Evolutionary conservation across 2,888 invertebrate species (phyloP).

Genomic region (Pherbina coryleti): DNA sequence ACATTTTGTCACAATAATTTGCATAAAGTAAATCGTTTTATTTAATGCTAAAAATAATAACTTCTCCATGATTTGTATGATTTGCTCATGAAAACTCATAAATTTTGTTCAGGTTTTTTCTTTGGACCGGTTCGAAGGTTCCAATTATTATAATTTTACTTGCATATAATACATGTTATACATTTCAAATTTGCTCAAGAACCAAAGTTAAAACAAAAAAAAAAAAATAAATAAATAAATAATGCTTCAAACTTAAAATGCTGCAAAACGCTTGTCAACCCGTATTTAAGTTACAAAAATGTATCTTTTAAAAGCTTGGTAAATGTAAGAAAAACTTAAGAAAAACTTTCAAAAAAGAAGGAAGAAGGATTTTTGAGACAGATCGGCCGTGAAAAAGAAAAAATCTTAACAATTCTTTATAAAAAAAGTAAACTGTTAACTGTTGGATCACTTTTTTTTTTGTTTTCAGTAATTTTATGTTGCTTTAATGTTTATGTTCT

Average conservation of each 20-base stretch:
- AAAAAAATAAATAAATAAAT: background rate
- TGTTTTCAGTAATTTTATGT: slow-evolving; percentile 36
- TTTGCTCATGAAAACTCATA: slow-evolving; percentile 47
- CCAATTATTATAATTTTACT: slow-evolving; percentile 56
- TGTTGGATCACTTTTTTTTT: slow-evolving; percentile 43
- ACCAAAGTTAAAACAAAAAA: background rate
- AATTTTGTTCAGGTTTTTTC: slow-evolving; percentile 71
- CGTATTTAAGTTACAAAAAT: background rate
- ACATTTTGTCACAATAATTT: background rate
- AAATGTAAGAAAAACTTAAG: slow-evolving; percentile 47
- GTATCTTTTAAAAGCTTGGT: background rate
- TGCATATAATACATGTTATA: slow-evolving; percentile 41
- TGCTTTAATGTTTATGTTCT: slow-evolving; percentile 41
- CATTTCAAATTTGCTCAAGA: slow-evolving; percentile 18
- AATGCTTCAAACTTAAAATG: slow-evolving; percentile 50
- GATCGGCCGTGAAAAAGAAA: slow-evolving; percentile 70
- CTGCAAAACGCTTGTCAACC: background rate
- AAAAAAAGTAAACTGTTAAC: slow-evolving; percentile 36
- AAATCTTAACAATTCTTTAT: slow-evolving; percentile 68
- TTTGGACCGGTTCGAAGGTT: slow-evolving; percentile 71
- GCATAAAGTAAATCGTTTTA: background rate
- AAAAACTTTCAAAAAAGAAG: slow-evolving; percentile 50
- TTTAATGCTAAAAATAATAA: background rate
- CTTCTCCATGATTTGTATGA: slow-evolving; percentile 39
- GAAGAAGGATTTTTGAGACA: slow-evolving; percentile 64